Percentiles rank a stretch among this genome's conserved stretches.
Conservation (phyloP, 2,113 vertebrate species). For the Indicator indicator region DNA sequence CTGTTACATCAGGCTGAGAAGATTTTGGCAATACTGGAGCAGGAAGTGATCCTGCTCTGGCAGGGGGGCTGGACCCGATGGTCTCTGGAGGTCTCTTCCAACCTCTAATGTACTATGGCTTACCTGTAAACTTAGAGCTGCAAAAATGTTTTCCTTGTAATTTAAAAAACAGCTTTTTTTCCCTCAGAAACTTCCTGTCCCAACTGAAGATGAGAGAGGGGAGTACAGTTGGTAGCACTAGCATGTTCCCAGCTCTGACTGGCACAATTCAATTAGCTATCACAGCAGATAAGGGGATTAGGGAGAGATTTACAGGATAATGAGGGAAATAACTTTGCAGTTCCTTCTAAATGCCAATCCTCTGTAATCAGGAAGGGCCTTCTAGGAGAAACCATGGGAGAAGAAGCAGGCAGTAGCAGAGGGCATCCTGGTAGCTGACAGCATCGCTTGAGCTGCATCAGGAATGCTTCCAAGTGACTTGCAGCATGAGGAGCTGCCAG, state of each 20-base stretch:
- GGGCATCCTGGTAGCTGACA: not conserved
- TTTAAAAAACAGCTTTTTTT: not conserved
- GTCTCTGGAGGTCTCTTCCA: too few relatives aligned
- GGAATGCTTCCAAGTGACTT: rapidly evolving
- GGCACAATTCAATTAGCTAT: not conserved
- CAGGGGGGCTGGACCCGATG: too few relatives aligned
- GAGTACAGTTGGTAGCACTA: not conserved
- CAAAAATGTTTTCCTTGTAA: not conserved
- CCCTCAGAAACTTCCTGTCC: not conserved
- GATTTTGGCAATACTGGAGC: not conserved
- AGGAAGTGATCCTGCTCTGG: too few relatives aligned
- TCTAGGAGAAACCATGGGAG: not conserved
- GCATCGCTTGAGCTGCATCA: not conserved
- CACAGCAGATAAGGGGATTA: not conserved
- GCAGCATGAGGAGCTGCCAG: not conserved
- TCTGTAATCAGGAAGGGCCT: not conserved
- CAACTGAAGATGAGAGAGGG: not conserved
- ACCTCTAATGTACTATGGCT: too few relatives aligned
- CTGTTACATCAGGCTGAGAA: not conserved
- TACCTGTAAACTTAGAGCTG: not conserved
- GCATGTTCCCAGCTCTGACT: not conserved
- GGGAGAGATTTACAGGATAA: slow-evolving; percentile 11
- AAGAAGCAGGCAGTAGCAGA: not conserved
- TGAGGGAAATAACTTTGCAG: not conserved
- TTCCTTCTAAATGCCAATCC: not conserved